Evolutionary conservation across 2,113 vertebrate species (phyloP).

Genomic region (Paradisaea rubra): DNA sequence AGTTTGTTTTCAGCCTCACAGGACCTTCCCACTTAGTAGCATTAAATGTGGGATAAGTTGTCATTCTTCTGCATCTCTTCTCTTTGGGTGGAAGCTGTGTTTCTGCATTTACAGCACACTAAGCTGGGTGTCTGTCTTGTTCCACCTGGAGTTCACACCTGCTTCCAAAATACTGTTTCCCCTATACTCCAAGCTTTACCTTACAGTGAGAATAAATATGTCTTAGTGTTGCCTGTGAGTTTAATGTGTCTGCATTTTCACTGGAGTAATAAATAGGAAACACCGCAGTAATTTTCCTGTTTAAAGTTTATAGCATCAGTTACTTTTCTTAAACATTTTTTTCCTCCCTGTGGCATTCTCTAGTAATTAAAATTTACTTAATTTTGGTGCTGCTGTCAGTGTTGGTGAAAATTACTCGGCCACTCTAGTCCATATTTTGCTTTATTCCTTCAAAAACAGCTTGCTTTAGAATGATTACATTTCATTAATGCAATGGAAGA

Average conservation of each 20-base stretch:
- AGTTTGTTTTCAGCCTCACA: background rate
- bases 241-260: background rate
- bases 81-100: background rate
- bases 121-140: background rate
- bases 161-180: background rate
- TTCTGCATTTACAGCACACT: background rate
- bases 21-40: background rate
- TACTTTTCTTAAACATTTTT: background rate
- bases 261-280: background rate
- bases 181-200: background rate
- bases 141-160: background rate
- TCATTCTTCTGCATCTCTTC: background rate
- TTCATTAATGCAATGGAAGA: background rate
- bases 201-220: background rate
- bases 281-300: background rate
- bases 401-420: background rate
- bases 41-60: background rate
- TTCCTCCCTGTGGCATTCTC: background rate
- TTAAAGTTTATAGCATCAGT: background rate
- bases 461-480: background rate
- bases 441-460: background rate
- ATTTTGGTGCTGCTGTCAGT: background rate
- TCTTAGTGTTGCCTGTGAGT: background rate
- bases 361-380: background rate
- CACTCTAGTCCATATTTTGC: background rate